Evolutionary conservation across 2,113 vertebrate genomes (phyloP), one percentile per base, ranked within the genome.

Genomic region (Hydropotes inermis): DNA sequence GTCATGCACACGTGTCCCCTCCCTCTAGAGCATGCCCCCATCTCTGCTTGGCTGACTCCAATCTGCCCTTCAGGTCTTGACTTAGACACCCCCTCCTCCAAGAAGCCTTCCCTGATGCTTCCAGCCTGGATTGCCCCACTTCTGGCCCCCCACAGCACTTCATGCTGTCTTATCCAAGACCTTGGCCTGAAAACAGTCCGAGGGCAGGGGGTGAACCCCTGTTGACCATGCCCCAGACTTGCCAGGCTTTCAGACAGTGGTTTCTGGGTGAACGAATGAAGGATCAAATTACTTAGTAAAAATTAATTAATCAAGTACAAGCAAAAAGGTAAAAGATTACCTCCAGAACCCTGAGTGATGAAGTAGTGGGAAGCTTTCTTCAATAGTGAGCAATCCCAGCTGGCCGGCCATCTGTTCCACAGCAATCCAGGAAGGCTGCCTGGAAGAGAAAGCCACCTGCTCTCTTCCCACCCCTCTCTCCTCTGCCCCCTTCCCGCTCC

Each of bases 381-480:
- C n/a, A 36, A 8, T 14, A 39, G 12, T 14, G 45, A 78, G 17
- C 50, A 28, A 52, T 30, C 54, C 45, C 28, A 5, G 14, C 11
- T n/a, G 57, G 57, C 47, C 45, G 15, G 30, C 50, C 36, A 8
- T 55, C 43, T 58, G 27, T 55, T 85, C 19, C 21, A 15, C 7
- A 33, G 70, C 54, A 93, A 82, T 94, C 97, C 14, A 7, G 78
- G 95, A 67, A 60, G 92, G 33, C 96, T 96, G 74, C 92, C 94
- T 89, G 57, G 76, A 95, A 23, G 90, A 93, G 87, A 23, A 17
- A 4, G 19, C 50, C 6, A 0, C 39, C n/a, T 54, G 4, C 36
- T 27, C 5, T 84, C 57, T 76, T 86, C 39, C 4, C 25, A 39
- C 23, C 12, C 11, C 4, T 10, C 12, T 39, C 39, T 67, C 61